Percentiles rank a stretch among this genome's conserved stretches.
Conservation (phyloP, 2,797 vertebrate genomes). For the Natrix natrix region DNA sequence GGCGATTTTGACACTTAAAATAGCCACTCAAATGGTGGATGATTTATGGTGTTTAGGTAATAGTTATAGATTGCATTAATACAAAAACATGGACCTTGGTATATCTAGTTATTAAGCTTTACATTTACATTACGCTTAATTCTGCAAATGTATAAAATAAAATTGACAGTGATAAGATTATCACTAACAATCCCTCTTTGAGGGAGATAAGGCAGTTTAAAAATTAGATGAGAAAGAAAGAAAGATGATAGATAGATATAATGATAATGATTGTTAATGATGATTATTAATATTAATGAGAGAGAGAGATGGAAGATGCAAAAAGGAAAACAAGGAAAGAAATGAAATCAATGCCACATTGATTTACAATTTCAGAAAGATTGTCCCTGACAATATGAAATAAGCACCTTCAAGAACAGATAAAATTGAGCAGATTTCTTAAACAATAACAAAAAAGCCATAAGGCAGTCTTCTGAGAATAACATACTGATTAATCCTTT, state of each 20-base stretch:
- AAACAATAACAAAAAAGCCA: background rate
- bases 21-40: background rate
- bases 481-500: conserved; percentile 32
- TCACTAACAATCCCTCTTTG: background rate
- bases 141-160: background rate
- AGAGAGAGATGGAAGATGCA: background rate
- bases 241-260: too few relatives aligned
- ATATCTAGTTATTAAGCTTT: background rate
- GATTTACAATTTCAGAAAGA: background rate
- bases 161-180: background rate
- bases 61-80: background rate
- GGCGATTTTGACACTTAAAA: background rate
- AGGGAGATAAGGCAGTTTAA: background rate
- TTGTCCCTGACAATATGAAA: background rate
- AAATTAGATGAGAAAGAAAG: background rate
- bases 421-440: conserved; percentile 21
- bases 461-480: background rate
- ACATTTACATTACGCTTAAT: background rate
- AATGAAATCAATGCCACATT: background rate
- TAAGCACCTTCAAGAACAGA: background rate
- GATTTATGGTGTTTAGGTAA: background rate
- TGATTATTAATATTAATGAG: background rate
- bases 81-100: background rate
- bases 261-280: background rate
- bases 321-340: background rate